Percentiles rank a stretch among this genome's conserved stretches.
These are phyloP conservation scores for Podarcis muralis DNA, from an alignment of 2,113 vertebrate species.

Conservation along the genomic window DNA sequence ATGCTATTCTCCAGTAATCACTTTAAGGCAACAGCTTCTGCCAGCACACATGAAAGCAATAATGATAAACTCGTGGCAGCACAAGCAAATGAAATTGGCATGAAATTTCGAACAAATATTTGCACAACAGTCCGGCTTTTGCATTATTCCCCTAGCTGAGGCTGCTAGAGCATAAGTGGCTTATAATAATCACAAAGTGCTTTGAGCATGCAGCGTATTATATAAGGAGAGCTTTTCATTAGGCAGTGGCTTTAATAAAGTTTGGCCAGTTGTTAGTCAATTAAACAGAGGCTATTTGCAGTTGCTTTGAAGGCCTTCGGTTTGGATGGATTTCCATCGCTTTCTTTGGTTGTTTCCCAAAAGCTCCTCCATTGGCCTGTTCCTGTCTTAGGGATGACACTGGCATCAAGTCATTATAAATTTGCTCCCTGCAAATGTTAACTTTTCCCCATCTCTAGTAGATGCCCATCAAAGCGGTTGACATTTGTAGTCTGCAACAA, in stretches of 20 bases:
- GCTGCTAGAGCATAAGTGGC: slow-evolving; percentile 57
- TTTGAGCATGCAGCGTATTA: slow-evolving; percentile 37
- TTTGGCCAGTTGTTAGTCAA: slow-evolving; percentile 55
- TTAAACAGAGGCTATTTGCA: slow-evolving; percentile 41
- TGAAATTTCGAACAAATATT: slow-evolving; percentile 43
- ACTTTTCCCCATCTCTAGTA: not conserved
- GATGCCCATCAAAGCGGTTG: not conserved
- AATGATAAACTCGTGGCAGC: slow-evolving; percentile 26
- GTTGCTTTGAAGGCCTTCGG: slow-evolving; percentile 12
- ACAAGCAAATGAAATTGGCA: not conserved
- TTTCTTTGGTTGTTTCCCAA: not conserved
- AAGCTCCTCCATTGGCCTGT: not conserved
- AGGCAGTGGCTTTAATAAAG: slow-evolving; percentile 56
- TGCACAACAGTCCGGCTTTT: slow-evolving; percentile 46
- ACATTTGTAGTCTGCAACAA: not conserved
- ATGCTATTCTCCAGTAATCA: not conserved
- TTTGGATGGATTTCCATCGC: slow-evolving; percentile 15
- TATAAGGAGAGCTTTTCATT: slow-evolving; percentile 8
- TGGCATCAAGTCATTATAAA: not conserved
- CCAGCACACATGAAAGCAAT: not conserved
- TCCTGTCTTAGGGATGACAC: not conserved
- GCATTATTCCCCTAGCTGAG: slow-evolving; percentile 55
- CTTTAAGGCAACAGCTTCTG: slow-evolving; percentile 21
- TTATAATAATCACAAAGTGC: slow-evolving; percentile 58
- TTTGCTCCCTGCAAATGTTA: too few relatives aligned